Percentiles rank a stretch among this genome's conserved stretches.
Conservation (phyloP, 2,888 invertebrate genomes). For the Octodonta nipae region DNA sequence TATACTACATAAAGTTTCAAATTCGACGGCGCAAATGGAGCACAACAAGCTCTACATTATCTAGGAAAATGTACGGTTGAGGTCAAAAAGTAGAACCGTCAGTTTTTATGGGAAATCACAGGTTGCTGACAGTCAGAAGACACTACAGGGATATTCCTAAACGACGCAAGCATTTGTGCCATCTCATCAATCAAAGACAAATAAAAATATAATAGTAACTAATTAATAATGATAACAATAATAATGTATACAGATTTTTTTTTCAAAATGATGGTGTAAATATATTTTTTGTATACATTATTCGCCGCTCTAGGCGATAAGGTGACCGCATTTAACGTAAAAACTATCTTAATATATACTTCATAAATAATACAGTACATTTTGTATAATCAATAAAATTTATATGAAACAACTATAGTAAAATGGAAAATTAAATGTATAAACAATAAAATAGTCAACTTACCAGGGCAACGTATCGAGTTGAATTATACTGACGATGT, state of each 20-base stretch:
- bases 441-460: conserved; percentile 26
- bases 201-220: no score
- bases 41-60: no score
- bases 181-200: no score
- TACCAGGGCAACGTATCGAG: conserved; percentile 33
- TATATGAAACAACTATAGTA: conserved; percentile 30
- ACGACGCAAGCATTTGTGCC: no score
- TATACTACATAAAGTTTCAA: conserved; percentile 33
- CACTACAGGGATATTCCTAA: no score
- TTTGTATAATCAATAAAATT: conserved; percentile 29
- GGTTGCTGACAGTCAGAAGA: no score
- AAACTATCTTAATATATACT: conserved; percentile 28
- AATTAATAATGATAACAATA: conserved; percentile 27
- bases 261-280: conserved; percentile 32
- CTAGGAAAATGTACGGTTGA: no score
- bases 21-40: conserved; percentile 20
- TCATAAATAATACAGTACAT: conserved; percentile 24
- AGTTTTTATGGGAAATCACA: no score
- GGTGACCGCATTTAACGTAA: conserved; percentile 26
- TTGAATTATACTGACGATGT: conserved; percentile 20
- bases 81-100: no score
- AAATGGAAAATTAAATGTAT: conserved; percentile 19
- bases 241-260: conserved; percentile 35
- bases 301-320: conserved; percentile 16
- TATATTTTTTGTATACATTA: conserved; percentile 31